Evolutionary conservation across 2,888 invertebrate genomes (phyloP).

Genomic region (Dendrolimus pini): DNA sequence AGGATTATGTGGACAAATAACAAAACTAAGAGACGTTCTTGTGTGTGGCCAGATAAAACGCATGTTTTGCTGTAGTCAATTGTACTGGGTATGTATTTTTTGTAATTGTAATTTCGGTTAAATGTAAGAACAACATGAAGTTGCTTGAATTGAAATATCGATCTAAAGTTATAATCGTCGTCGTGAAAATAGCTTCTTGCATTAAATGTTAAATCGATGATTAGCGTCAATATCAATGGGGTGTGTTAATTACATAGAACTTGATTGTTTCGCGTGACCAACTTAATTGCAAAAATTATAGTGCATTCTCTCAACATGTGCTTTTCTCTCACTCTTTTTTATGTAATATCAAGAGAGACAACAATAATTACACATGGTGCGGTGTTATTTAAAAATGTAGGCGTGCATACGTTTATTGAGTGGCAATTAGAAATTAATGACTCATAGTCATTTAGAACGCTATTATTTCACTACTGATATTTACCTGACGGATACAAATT

Average conservation of each 20-base stretch:
- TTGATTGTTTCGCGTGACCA: slow-evolving; percentile 28
- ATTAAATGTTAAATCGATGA: neutral
- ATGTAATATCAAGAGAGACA: slow-evolving; percentile 11
- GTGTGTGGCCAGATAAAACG: too few species aligned
- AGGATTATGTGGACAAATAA: too few species aligned
- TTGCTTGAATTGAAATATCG: too few species aligned
- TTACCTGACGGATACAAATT: slow-evolving; percentile 36
- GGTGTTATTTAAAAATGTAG: slow-evolving; percentile 23
- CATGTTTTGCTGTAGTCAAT: too few species aligned
- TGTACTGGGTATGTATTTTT: too few species aligned
- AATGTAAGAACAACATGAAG: too few species aligned
- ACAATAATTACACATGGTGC: slow-evolving; percentile 11
- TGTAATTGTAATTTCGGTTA: too few species aligned
- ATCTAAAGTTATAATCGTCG: too few species aligned
- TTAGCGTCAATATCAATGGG: neutral
- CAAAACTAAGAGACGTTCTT: too few species aligned
- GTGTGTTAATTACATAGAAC: slow-evolving; percentile 1
- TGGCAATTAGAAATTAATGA: slow-evolving; percentile 48
- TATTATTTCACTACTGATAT: slow-evolving; percentile 31
- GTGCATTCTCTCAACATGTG: neutral
- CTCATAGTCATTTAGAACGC: slow-evolving; percentile 34
- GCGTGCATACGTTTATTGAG: slow-evolving; percentile 35
- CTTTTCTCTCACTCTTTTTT: slow-evolving; percentile 9
- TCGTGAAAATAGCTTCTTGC: too few species aligned
- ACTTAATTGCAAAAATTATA: slow-evolving; percentile 14